Evolutionary conservation across 2,888 invertebrate genomes (phyloP), one percentile per base, ranked within the genome.

Genomic region (Yponomeuta cagnagella): DNA sequence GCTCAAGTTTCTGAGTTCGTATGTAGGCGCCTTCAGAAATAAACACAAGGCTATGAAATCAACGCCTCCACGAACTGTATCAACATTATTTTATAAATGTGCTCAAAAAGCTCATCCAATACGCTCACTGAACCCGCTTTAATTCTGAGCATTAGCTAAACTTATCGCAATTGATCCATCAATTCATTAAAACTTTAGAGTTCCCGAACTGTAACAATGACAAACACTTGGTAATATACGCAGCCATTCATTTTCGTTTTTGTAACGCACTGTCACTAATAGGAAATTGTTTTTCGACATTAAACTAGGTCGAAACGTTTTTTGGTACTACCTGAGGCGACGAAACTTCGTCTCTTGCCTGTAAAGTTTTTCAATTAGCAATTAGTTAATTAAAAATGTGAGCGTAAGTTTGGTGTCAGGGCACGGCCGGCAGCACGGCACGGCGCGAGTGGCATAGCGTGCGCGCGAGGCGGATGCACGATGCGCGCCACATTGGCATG

Each of bases 291-390:
- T 83, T 58, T 83, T 81, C 77, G 74, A 76, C 77, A 78, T 76
- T 77, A 79, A 84, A 83, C 78, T 82, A 77, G 80, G 82, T 82
- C 80, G 77, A 74, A 76, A 75, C 76, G 78, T 84, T 84, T 82
- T 82, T 79, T 77, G 75, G 76, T 78, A 82, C 79, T 78, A 82
- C 79, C 79, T 81, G 79, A 74, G 75, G 74, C 78, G 76, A 77
- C 75, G 77, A 76, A 80, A 81, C 78, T 82, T 80, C 71, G 76
- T 78, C 76, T 77, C 77, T 76, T 75, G 74, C 76, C 79, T 80
- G 52, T 73, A 80, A 89, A 89, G 82, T 88, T 88, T 88, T 85
- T 82, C 84, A 87, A 88, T 89, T 87, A 88, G 81, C 85, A 85
- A 87, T 86, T 86, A 87, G 86, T 87, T 88, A 85, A 89, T 88